These are phyloP conservation scores for Panonychus citri DNA, from an alignment of 1,140 invertebrate genomes.

Conservation along the genomic window DNA sequence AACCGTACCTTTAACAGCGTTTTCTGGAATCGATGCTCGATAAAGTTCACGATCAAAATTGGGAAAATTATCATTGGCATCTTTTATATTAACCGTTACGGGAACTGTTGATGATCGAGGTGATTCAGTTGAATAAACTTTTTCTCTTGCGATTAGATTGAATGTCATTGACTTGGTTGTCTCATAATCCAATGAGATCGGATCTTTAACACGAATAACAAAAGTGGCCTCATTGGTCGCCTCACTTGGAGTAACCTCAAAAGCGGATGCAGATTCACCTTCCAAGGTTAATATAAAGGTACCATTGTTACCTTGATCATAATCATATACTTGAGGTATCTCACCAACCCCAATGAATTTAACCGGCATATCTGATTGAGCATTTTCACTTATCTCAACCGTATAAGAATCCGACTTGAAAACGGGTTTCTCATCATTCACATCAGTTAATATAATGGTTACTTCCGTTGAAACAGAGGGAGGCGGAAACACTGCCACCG, in stretches of 20 bases:
- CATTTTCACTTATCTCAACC: slow-evolving; percentile 74
- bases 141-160: slow-evolving; percentile 18
- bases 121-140: not conserved
- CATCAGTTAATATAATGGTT: slow-evolving; percentile 73
- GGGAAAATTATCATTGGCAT: slow-evolving; percentile 83
- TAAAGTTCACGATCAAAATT: slow-evolving; percentile 55
- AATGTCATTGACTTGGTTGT: slow-evolving; percentile 30
- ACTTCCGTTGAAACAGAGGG: slow-evolving; percentile 63
- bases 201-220: slow-evolving; percentile 62
- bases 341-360: slow-evolving; percentile 48
- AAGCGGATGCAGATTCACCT: slow-evolving; percentile 42
- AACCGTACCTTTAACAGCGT: slow-evolving; percentile 51
- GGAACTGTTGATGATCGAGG: slow-evolving; percentile 37
- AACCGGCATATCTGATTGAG: slow-evolving; percentile 64
- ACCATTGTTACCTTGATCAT: slow-evolving; percentile 56
- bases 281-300: slow-evolving; percentile 60
- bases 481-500: slow-evolving; percentile 30
- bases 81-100: slow-evolving; percentile 57
- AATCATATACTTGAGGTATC: slow-evolving; percentile 8
- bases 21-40: slow-evolving; percentile 34
- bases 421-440: slow-evolving; percentile 73
- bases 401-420: slow-evolving; percentile 53
- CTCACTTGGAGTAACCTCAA: slow-evolving; percentile 63
- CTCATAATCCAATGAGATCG: slow-evolving; percentile 58
- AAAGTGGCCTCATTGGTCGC: slow-evolving; percentile 81